Evolutionary conservation across 2,113 vertebrate genomes (phyloP).

Genomic region (Ciconia boyciana): DNA sequence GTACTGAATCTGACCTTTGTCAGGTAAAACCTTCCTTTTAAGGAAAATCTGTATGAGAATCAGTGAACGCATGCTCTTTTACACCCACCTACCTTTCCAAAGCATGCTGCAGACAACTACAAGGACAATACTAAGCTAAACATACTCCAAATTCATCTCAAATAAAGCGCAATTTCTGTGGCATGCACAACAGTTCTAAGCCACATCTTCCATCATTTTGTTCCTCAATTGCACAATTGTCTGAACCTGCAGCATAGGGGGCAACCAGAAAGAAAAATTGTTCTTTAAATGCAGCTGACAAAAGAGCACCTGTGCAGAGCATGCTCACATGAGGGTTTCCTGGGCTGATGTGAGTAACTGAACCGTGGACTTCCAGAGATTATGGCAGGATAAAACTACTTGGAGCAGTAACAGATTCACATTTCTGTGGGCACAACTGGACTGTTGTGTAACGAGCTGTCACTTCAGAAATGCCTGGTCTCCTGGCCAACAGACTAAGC

Average conservation of each 20-base stretch:
- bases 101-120: not conserved
- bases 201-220: not conserved
- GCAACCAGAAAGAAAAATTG: not conserved
- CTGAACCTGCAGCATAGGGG: not conserved
- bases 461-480: not conserved
- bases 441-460: not conserved
- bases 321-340: not conserved
- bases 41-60: not conserved
- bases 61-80: not conserved
- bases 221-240: not conserved
- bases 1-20: not conserved
- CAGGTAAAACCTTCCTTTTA: not conserved
- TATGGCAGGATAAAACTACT: not conserved
- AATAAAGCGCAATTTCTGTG: not conserved
- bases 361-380: not conserved
- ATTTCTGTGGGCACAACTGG: not conserved
- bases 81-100: not conserved
- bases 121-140: not conserved
- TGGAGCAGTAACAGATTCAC: not conserved
- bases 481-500: not conserved
- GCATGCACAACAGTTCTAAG: not conserved
- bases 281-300: not conserved
- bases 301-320: not conserved
- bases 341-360: not conserved
- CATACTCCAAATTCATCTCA: not conserved